A percentile compares a stretch with the other conserved stretches of the same genome.
These are phyloP conservation scores for Caracal caracal DNA, from an alignment of 2,113 vertebrate genomes.

Conservation along the genomic window DNA sequence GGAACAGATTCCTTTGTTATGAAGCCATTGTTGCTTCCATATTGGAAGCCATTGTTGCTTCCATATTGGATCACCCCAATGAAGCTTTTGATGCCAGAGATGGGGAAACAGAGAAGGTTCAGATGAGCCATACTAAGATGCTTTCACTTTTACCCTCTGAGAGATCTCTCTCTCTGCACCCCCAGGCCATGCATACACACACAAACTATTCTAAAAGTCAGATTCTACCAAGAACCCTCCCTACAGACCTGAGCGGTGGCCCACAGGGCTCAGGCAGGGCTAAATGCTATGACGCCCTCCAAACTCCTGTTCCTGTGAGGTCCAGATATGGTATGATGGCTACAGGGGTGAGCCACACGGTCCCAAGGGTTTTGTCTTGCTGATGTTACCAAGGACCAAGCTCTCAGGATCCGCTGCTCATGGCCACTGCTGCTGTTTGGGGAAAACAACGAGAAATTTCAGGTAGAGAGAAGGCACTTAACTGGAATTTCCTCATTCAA, in stretches of 20 bases:
- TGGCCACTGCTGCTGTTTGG: background rate
- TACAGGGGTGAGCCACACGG: background rate
- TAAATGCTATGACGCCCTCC: background rate
- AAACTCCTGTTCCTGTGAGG: background rate
- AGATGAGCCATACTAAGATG: background rate
- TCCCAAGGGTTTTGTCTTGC: background rate
- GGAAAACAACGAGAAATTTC: background rate
- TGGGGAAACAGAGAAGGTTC: background rate
- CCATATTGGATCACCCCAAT: background rate
- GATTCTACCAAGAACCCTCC: background rate
- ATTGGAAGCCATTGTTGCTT: background rate
- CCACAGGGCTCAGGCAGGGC: background rate
- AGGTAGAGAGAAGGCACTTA: background rate
- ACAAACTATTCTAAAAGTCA: background rate
- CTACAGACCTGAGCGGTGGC: background rate
- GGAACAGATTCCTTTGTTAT: background rate
- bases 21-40: background rate
- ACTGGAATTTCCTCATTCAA: background rate
- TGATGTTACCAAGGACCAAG: no score
- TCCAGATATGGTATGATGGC: fast-evolving
- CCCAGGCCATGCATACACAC: background rate
- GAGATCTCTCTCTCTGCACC: background rate
- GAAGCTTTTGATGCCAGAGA: background rate
- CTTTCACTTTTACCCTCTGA: background rate
- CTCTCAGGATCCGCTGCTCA: background rate